Base-by-base conservation (phyloP, 2,113 vertebrate genomes). In the Brachypodius melanocephalos region DNA sequence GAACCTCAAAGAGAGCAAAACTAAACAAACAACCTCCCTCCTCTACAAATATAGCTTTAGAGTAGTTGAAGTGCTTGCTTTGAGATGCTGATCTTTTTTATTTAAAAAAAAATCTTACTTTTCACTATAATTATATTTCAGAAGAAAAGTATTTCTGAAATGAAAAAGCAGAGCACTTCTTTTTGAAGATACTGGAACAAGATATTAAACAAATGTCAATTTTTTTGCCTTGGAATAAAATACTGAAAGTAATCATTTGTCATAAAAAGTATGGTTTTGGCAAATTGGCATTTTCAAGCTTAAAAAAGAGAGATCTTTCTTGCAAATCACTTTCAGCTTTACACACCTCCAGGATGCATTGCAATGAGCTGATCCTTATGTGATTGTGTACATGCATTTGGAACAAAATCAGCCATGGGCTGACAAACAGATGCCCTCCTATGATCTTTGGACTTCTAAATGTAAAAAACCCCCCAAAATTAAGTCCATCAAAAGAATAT, bases 131-230 rank as follows among this genome's bases (percentile, higher is more conserved):
- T 67, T 90, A 36, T 6, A 31, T 63, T 94, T 75, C 57, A 84
- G 61, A 67, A 63, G 16, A 24, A 46, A 92, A 40, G 9, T n/a
- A 43, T 61, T 91, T 82, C 62, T 88, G 66, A 82, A 88, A 71
- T 29, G 8, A 68, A 57, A 79, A 89, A 90, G 17, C 26, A 72
- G n/a, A 93, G 5, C 3, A 36, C 76, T 72, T 93, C 2, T 65
- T 96, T 93, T 75, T 89, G 52, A 88, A 88, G 49, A 21, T 29
- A 82, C 10, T 59, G 18, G 31, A 95, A 72, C 9, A 75, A 87
- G 62, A 76, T 75, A 94, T 52, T 61, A 91, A 95, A 89, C 40
- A 91, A 76, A 91, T 36, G 57, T 89, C 48, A 87, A 55, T 8
- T 32, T 38, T 77, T 89, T 45, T 89, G 7, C 89, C 48, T 51